These are phyloP conservation scores for Calycopis cecrops DNA, from an alignment of 1,140 invertebrate species.

Conservation along the genomic window DNA sequence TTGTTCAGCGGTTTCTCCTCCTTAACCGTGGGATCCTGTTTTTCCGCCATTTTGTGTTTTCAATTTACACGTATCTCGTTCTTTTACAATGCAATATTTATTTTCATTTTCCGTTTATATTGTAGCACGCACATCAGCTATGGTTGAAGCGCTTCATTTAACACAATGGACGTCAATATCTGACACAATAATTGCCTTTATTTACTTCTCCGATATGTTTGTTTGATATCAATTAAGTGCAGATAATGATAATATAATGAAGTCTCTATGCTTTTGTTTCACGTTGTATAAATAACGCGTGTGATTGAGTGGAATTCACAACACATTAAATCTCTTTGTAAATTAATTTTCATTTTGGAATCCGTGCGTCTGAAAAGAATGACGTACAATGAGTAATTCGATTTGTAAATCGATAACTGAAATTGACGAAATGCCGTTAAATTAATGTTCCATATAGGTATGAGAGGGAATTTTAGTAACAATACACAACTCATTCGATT, in stretches of 20 bases:
- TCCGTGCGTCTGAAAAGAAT: too few relatives aligned
- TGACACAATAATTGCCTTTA: slow-evolving; percentile 49
- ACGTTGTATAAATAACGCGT: slow-evolving; percentile 31
- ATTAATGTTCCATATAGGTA: too few relatives aligned
- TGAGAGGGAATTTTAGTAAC: too few relatives aligned
- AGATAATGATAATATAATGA: slow-evolving; percentile 51
- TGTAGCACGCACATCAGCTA: slow-evolving; percentile 29
- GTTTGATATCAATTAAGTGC: slow-evolving; percentile 65
- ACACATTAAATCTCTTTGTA: too few relatives aligned
- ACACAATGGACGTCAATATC: slow-evolving; percentile 47
- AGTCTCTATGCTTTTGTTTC: slow-evolving; percentile 41
- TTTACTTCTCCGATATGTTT: slow-evolving; percentile 62
- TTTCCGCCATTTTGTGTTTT: slow-evolving; percentile 44
- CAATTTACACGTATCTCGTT: slow-evolving; percentile 9
- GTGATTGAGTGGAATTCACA: background rate
- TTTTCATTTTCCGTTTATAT: slow-evolving; percentile 40
- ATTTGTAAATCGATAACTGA: too few relatives aligned
- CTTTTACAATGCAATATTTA: slow-evolving; percentile 20
- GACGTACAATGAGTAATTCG: too few relatives aligned
- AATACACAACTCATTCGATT: too few relatives aligned
- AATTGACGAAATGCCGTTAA: too few relatives aligned
- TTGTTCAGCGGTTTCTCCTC: slow-evolving; percentile 59
- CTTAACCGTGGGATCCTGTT: slow-evolving; percentile 33
- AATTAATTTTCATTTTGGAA: too few relatives aligned
- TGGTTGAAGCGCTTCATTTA: slow-evolving; percentile 44